Base-by-base conservation (phyloP, 2,888 invertebrate genomes). In the Dugesia japonica region DNA sequence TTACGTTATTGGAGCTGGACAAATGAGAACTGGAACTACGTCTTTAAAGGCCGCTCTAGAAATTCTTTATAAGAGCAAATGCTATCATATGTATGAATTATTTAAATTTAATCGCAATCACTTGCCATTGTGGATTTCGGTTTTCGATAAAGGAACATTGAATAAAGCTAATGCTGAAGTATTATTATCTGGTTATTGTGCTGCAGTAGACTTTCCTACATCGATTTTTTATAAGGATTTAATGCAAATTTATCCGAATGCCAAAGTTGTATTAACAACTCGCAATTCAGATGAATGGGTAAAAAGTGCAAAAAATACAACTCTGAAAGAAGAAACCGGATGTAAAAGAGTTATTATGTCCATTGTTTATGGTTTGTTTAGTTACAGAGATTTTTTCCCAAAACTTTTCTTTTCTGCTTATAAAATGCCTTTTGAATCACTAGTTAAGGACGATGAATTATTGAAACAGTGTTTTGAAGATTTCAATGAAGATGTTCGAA, bases 181-280 rank as follows among this genome's bases (percentile, higher is more conserved):
- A 26, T 31, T 76, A 15, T 28, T 76, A 0, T 23, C 28, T 9
- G 72, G 26, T 33, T 77, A 76, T 28, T 17, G 20, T 38, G 27
- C 77, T n/a, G 23, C 71, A 17, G 72, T 76, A 20, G 77, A 77
- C 27, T 71, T 23, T 77, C 77, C 77, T 15, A 27, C 76, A 1
- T 0, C 13, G 26, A 0, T 27, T 15, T 71, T 77, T 71, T 77
- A 77, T 20, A 71, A 31, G 71, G 76, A 78, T 77, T 71, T 77
- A 1, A 26, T 77, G n/a, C 26, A 76, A 0, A 1, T 77, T 77
- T 77, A 77, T 77, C 77, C 77, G 15, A 26, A 77, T 23, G 77
- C 77, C 27, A 77, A 77, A 72, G 75, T 77, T 56, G 42, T 77
- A 7, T 31, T 77, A 26, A 77, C n/a, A 17, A 27, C 56, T 26